phyloP scores from a whole-genome alignment of 2,113 vertebrate species.

The Shinisaurus crocodilurus region DNA sequence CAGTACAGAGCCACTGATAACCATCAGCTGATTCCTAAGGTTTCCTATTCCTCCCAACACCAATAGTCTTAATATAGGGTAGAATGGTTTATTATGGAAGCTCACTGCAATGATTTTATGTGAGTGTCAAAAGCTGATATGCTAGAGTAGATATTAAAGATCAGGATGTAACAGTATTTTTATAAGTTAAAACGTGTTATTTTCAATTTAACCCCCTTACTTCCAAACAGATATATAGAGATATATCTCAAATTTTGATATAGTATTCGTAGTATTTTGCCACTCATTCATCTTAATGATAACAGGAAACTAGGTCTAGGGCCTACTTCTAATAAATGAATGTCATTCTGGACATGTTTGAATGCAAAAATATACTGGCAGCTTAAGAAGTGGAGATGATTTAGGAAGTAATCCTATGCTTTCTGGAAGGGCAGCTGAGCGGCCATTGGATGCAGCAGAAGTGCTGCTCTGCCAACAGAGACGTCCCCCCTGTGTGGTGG shows the following conservation, averaged over 20 bases:
- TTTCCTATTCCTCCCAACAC: background rate
- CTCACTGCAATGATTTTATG: background rate
- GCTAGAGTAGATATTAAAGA: background rate
- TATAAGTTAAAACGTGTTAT: background rate
- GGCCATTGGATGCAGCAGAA: background rate
- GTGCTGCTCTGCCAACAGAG: background rate
- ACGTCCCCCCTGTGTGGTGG: background rate
- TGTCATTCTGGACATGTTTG: background rate
- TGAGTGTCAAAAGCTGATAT: background rate
- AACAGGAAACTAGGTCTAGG: background rate
- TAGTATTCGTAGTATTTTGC: background rate
- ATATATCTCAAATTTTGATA: background rate
- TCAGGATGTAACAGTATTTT: background rate
- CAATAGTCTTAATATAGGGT: background rate
- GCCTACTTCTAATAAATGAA: background rate
- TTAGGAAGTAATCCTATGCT: background rate
- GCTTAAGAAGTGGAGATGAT: background rate
- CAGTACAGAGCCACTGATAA: background rate
- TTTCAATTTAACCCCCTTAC: background rate
- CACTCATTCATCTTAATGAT: slow-evolving; percentile 2
- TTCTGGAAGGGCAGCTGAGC: background rate
- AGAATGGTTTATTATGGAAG: background rate
- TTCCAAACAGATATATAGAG: background rate
- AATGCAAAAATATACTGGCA: background rate
- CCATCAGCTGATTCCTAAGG: background rate